Evolutionary conservation across 2,888 invertebrate genomes (phyloP).

Genomic region (Epinotia brunnichana): DNA sequence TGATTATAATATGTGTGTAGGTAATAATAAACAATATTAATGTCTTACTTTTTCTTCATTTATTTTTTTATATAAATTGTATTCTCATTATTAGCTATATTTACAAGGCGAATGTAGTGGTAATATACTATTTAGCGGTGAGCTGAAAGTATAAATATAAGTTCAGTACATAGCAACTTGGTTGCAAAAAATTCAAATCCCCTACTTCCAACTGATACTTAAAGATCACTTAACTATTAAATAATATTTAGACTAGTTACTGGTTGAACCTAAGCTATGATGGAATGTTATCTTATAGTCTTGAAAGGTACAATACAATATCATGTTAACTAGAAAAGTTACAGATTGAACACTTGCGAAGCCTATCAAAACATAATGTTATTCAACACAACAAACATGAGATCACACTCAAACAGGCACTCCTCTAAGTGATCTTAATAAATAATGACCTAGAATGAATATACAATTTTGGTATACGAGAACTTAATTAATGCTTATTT

Average conservation of each 20-base stretch:
- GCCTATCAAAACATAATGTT: slow-evolving; percentile 59
- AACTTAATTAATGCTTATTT: slow-evolving; percentile 64
- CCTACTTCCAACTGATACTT: slow-evolving; percentile 31
- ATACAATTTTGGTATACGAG: slow-evolving; percentile 80
- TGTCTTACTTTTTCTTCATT: slow-evolving; percentile 51
- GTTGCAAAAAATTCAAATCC: slow-evolving; percentile 60
- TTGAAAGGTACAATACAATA: slow-evolving; percentile 65
- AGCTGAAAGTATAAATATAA: slow-evolving; percentile 56
- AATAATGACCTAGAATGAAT: slow-evolving; percentile 79
- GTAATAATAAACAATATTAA: slow-evolving; percentile 47
- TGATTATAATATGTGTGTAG: background rate
- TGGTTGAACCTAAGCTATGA: slow-evolving; percentile 68
- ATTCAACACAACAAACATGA: slow-evolving; percentile 70
- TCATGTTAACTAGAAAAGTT: slow-evolving; percentile 50
- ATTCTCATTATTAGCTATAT: slow-evolving; percentile 62
- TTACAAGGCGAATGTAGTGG: slow-evolving; percentile 67
- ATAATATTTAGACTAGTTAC: slow-evolving; percentile 71
- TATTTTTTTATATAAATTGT: slow-evolving; percentile 58
- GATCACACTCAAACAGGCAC: slow-evolving; percentile 77
- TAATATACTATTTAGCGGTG: slow-evolving; percentile 58
- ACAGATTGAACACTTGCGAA: slow-evolving; percentile 70
- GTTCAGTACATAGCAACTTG: slow-evolving; percentile 67
- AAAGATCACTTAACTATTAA: slow-evolving; percentile 38
- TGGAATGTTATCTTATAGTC: slow-evolving; percentile 71
- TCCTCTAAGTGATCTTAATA: slow-evolving; percentile 74